Percentiles rank a stretch among this genome's conserved stretches.
Evolutionary conservation across 2,888 invertebrate species (phyloP).

Genomic region (Temnothorax ravouxi): DNA sequence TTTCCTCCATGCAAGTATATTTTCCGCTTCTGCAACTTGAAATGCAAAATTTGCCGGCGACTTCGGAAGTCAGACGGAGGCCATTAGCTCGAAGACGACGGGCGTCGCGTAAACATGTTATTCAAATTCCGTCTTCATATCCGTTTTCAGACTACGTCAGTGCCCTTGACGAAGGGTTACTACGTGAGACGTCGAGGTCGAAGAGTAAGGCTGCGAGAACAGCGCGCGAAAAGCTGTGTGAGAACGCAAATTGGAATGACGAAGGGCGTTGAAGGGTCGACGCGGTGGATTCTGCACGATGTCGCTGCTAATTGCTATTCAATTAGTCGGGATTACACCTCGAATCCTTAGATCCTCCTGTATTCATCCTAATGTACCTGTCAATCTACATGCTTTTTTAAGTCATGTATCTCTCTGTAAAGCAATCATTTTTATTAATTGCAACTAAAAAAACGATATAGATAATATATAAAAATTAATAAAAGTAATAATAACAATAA

Average conservation of each 20-base stretch:
- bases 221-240: constrained; percentile 44
- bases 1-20: constrained; percentile 17
- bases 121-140: constrained; percentile 82
- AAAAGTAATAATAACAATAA: background rate
- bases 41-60: constrained; percentile 61
- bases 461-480: background rate
- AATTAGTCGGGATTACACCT: constrained; percentile 79
- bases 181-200: constrained; percentile 48
- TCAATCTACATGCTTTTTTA: constrained; percentile 28
- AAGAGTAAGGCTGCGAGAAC: constrained; percentile 49
- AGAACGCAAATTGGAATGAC: constrained; percentile 54
- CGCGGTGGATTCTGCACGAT: constrained; percentile 48
- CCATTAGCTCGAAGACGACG: constrained; percentile 77
- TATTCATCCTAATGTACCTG: constrained; percentile 24
- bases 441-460: background rate
- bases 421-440: background rate
- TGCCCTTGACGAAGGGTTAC: constrained; percentile 58
- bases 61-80: constrained; percentile 66
- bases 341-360: constrained; percentile 56
- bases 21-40: constrained; percentile 44
- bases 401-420: background rate
- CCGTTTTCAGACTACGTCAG: constrained; percentile 74
- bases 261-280: constrained; percentile 53
- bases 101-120: constrained; percentile 80
- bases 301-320: constrained; percentile 78